These are phyloP conservation scores for Acrossocheilus fasciatus DNA, from an alignment of 2,797 vertebrate genomes.

Conservation along the genomic window DNA sequence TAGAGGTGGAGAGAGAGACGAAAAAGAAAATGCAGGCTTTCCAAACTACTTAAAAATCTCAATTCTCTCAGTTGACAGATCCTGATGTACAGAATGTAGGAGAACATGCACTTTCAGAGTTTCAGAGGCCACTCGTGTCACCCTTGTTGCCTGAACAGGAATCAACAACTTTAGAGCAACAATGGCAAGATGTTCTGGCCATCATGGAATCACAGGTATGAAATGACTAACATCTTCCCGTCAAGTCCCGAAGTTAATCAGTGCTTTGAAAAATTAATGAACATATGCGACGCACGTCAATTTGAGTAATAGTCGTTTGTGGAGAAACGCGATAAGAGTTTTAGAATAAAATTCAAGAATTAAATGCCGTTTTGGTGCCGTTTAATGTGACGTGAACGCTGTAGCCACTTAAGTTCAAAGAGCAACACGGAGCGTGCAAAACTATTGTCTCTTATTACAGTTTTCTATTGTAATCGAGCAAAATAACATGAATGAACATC, in stretches of 20 bases:
- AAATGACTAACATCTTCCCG: not conserved
- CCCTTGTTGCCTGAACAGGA: conserved; percentile 76
- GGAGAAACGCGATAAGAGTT: not conserved
- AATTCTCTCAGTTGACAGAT: conserved; percentile 77
- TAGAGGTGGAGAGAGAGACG: not conserved
- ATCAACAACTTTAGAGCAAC: conserved; percentile 87
- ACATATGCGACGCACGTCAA: too few relatives aligned
- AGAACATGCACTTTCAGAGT: conserved; percentile 64
- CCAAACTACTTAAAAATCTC: not conserved
- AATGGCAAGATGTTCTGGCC: conserved; percentile 93
- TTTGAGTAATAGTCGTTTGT: not conserved
- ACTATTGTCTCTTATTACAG: not conserved
- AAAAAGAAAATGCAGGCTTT: not conserved
- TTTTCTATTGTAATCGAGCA: not conserved
- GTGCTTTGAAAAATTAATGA: not conserved
- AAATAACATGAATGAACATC: not conserved
- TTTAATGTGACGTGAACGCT: not conserved
- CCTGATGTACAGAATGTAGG: conserved; percentile 72
- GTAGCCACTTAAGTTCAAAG: not conserved
- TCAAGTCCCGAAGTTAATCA: not conserved
- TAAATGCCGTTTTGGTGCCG: not conserved
- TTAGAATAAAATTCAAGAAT: not conserved
- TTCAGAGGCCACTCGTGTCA: conserved; percentile 71
- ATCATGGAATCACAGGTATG: conserved; percentile 92
- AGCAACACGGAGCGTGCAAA: not conserved